Evolutionary conservation across 2,888 invertebrate genomes (phyloP).

Genomic region (Polia nebulosa): DNA sequence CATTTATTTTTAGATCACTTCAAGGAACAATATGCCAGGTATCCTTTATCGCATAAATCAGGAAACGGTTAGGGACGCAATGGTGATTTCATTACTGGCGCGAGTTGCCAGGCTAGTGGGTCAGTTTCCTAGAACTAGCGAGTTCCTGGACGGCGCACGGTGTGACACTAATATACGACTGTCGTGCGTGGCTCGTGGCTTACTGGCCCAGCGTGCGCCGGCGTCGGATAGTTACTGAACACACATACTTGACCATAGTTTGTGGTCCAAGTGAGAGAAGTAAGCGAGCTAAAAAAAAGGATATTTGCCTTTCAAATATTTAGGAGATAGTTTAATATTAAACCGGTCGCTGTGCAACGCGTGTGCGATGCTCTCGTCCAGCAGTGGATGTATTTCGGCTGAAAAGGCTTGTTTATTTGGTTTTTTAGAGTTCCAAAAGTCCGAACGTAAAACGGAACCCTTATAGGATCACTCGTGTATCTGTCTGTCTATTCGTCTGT

Average conservation of each 20-base stretch:
- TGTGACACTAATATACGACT: slow-evolving; percentile 34
- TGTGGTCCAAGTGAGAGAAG: slow-evolving; percentile 9
- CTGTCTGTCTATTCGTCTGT: no score
- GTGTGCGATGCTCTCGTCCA: no score
- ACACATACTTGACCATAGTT: slow-evolving; percentile 42
- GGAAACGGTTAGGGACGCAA: not conserved
- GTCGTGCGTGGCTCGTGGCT: slow-evolving; percentile 36
- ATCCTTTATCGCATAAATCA: not conserved
- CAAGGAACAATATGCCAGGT: not conserved
- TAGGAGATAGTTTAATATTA: not conserved
- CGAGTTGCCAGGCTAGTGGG: slow-evolving; percentile 11
- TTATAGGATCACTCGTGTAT: no score
- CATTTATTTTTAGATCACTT: not conserved
- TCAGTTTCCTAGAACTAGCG: slow-evolving; percentile 25
- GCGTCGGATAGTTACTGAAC: slow-evolving; percentile 16
- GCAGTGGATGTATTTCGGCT: no score
- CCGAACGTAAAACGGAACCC: no score
- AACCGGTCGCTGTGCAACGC: no score
- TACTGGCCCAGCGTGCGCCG: slow-evolving; percentile 57
- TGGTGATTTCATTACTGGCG: not conserved
- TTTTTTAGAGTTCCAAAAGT: no score
- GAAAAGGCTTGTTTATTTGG: no score
- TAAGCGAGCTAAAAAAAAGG: not conserved
- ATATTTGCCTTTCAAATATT: not conserved
- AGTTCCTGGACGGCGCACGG: slow-evolving; percentile 31